Evolutionary conservation across 1,140 invertebrate species (phyloP).

Genomic region (Ephestia elutella): DNA sequence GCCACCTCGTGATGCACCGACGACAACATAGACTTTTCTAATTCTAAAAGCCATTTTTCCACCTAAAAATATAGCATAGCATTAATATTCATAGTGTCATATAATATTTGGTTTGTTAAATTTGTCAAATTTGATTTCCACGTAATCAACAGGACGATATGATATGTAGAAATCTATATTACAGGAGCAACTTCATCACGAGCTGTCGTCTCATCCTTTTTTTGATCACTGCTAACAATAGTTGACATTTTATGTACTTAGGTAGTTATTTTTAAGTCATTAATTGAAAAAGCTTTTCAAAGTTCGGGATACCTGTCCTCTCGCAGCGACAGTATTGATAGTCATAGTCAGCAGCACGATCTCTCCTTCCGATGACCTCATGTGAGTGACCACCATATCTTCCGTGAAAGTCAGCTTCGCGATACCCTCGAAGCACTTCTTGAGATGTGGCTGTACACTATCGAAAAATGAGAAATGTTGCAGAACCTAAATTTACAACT

Average conservation of each 20-base stretch:
- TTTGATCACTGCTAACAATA: no score
- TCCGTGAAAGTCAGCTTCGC: constrained; percentile 90
- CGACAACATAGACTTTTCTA: constrained; percentile 93
- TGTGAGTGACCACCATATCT: constrained; percentile 89
- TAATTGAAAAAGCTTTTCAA: not conserved
- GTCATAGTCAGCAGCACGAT: constrained; percentile 83
- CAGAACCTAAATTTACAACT: not conserved
- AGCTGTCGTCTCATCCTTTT: no score
- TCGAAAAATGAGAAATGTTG: constrained; percentile 15
- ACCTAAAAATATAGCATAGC: constrained; percentile 72
- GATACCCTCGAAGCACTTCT: constrained; percentile 97
- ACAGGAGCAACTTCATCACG: no score
- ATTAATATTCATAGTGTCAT: no score
- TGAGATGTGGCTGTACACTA: constrained; percentile 94
- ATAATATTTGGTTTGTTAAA: no score
- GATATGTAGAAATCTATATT: no score
- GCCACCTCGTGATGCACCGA: constrained; percentile 85
- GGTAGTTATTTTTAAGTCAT: no score
- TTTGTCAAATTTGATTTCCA: no score
- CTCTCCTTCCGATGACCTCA: constrained; percentile 93
- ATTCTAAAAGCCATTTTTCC: constrained; percentile 96
- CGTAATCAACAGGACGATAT: no score
- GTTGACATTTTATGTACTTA: no score
- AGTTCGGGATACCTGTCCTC: constrained; percentile 81
- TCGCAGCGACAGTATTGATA: constrained; percentile 91